Evolutionary conservation across 2,888 invertebrate species (phyloP), one percentile per base, ranked within the genome.

Genomic region (Amblyjoppa fuscipennis): DNA sequence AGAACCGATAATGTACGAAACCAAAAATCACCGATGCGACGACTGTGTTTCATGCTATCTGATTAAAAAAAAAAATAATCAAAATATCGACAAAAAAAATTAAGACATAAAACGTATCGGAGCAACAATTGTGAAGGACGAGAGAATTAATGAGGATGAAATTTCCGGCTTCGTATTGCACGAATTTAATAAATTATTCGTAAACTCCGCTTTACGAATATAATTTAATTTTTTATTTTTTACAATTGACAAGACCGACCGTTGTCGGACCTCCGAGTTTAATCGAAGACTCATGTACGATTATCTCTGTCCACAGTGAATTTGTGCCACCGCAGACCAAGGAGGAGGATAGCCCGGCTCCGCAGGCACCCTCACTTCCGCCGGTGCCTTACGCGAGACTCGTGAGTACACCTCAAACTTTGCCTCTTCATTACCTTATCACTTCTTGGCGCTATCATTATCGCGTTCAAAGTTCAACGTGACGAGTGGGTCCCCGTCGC

Each of bases 301-400:
- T 86, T 59, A 59, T 82, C 88, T 93, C 85, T 93, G 93, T 91
- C 90, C 84, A 89, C 92, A 93, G 93, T 91, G 93, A 93, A 91
- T 93, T 93, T 89, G 92, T 92, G 80, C 91, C 93, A 89, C 92
- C 93, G 88, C 92, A 93, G 89, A 92, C 90, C 87, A 93, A 93
- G 90, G 92, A 93, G 91, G 91, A 92, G 76, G 92, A 93, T 83
- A 91, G 90, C 70, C 89, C 90, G 79, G 88, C 86, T 49, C 82
- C 91, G 56, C 80, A 89, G 87, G 81, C 88, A 69, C 89, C 90
- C 34, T 41, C 81, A 69, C 82, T 92, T 81, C 92, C 92, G 77
- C 92, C 93, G 75, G 93, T 93, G 90, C 91, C 93, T 92, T 93
- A 93, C 87, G 90, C 90, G 86, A 92, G 90, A 91, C 93, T 93